These are phyloP conservation scores for Ditula angustiorana DNA, from an alignment of 2,888 invertebrate species.

Conservation along the genomic window DNA sequence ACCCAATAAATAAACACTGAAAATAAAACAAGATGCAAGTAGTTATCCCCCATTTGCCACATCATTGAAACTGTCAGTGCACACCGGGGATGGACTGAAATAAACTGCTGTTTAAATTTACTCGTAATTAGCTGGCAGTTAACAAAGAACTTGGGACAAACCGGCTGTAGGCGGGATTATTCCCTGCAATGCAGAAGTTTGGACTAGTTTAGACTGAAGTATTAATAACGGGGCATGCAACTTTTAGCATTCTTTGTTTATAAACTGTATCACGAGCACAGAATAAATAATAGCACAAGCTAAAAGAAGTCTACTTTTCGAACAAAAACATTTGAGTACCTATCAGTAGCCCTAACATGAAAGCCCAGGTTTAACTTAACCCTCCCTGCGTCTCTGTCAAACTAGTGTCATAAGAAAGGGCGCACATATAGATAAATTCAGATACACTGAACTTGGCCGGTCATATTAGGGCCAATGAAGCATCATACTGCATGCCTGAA, in stretches of 20 bases:
- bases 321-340: too few species aligned
- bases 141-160: slow-evolving; percentile 1
- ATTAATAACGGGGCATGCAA: neutral
- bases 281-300: too few species aligned
- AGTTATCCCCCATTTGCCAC: neutral
- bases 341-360: too few species aligned
- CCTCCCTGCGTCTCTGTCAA: too few species aligned
- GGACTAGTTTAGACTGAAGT: neutral
- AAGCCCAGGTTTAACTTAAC: too few species aligned
- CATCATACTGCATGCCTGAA: too few species aligned
- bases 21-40: neutral
- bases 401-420: too few species aligned
- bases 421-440: too few species aligned
- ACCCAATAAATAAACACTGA: neutral
- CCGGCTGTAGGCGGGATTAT: slow-evolving; percentile 4
- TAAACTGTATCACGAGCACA: too few species aligned
- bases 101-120: neutral
- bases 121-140: neutral
- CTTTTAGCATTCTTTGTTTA: neutral
- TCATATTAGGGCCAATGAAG: too few species aligned
- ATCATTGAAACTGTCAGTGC: slow-evolving; percentile 17
- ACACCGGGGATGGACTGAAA: slow-evolving; percentile 8
- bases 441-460: too few species aligned
- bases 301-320: too few species aligned
- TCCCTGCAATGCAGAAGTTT: neutral